Evolutionary conservation across 2,888 invertebrate genomes (phyloP), one percentile per base, ranked within the genome.

Genomic region (Dioctria rufipes): DNA sequence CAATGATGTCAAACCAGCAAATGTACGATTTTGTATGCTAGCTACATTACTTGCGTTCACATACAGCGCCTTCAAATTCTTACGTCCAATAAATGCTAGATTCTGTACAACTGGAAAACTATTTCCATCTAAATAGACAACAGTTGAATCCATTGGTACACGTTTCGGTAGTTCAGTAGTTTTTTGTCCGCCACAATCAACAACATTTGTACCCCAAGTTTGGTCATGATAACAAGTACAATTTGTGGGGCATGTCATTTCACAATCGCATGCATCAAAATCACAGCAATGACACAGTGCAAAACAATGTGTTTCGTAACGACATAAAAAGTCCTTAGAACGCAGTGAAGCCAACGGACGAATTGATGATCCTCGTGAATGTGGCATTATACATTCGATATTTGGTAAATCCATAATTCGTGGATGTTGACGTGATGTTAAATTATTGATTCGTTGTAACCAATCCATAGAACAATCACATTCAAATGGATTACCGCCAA

Each of bases 381-480:
- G 95, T 75, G 95, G 95, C 92, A 96, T 94, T 86, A 94, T 93
- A 89, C 97, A 98, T 91, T 95, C 93, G 77, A 97, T 95, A 86
- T 95, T 95, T 85, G 95, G 94, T 86, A 96, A 90, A 88, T 97
- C 97, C 94, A 96, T 96, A 85, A 97, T 94, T 73, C 94, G 92
- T 43, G 97, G 96, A 88, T 96, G 95, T 87, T 96, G 96, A 63
- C 96, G 91, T 84, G 94, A 92, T 82, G 95, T 95, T 91, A 95
- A 93, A 88, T 95, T 95, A 89, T 97, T 96, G 88, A 97, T 94
- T 75, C 95, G 92, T 85, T 96, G 96, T 86, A 97, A 90, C 98
- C 98, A 98, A 88, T 97, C 97, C 96, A 98, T 96, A 84, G 95
- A 94, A 90, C 98, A 98, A 87, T 97, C 96, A 90, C 98, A 98